Percentiles rank a stretch among this genome's conserved stretches.
phyloP scores from a whole-genome alignment of 1,140 invertebrate species.

The Acromyrmex echinatior region DNA sequence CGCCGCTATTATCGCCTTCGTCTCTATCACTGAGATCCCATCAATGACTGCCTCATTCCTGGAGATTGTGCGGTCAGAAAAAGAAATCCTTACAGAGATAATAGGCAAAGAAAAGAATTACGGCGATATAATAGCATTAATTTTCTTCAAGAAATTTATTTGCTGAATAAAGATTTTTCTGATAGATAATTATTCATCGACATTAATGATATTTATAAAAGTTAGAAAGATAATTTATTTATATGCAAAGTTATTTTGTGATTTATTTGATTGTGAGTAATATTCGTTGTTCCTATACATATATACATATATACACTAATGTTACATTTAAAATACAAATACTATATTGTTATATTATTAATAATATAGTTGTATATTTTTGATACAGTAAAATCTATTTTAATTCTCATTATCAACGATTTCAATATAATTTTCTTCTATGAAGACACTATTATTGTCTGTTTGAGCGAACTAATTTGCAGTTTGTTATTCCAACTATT shows the following conservation, averaged over 20 bases:
- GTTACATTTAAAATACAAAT: not conserved
- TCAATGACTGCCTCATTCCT: constrained; percentile 2
- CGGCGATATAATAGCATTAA: not conserved
- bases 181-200: not conserved
- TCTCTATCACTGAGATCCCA: constrained; percentile 43
- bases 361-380: not conserved
- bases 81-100: not conserved
- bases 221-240: not conserved
- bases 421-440: not conserved
- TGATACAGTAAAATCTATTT: not conserved
- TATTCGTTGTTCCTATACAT: not conserved
- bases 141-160: constrained; percentile 18
- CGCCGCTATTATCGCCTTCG: constrained; percentile 47
- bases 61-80: constrained; percentile 28
- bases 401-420: not conserved
- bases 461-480: constrained; percentile 19
- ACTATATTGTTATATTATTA: not conserved
- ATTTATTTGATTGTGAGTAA: not conserved
- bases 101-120: not conserved
- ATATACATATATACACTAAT: not conserved
- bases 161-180: not conserved
- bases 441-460: constrained; percentile 10
- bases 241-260: not conserved
- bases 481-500: constrained; percentile 33
- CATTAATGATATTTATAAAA: not conserved